Percentiles rank a stretch among this genome's conserved stretches.
phyloP scores from a whole-genome alignment of 2,888 invertebrate species.

The Tachystola acroxantha region DNA sequence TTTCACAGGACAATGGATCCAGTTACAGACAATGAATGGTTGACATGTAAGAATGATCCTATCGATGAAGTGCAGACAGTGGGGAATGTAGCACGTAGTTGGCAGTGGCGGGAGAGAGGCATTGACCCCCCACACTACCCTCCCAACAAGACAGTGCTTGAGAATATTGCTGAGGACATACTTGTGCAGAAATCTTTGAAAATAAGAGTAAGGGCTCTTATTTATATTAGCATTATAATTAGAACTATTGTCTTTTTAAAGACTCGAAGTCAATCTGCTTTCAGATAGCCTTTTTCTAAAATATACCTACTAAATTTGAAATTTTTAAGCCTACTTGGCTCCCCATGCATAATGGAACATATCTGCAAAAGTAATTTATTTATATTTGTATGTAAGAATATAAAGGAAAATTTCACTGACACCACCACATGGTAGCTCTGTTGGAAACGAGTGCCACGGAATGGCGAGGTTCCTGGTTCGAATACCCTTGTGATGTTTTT shows the following conservation, averaged over 20 bases:
- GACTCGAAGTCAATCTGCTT: neutral
- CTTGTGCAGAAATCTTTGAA: conserved; percentile 79
- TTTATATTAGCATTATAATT: neutral
- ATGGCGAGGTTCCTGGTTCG: too few relatives aligned
- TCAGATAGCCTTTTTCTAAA: neutral
- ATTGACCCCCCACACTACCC: conserved; percentile 52
- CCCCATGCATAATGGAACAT: too few relatives aligned
- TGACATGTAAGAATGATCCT: conserved; percentile 57
- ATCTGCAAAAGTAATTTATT: too few relatives aligned
- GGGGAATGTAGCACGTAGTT: conserved; percentile 61
- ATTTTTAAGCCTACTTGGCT: too few relatives aligned
- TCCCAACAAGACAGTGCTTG: conserved; percentile 72
- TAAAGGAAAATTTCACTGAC: too few relatives aligned
- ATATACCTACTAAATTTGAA: too few relatives aligned
- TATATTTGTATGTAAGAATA: too few relatives aligned
- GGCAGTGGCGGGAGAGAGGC: conserved; percentile 68
- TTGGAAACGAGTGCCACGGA: too few relatives aligned
- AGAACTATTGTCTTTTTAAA: neutral
- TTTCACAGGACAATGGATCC: conserved; percentile 52
- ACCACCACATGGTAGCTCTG: too few relatives aligned
- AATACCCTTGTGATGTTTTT: too few relatives aligned
- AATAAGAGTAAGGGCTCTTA: conserved; percentile 73
- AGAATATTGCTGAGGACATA: conserved; percentile 81
- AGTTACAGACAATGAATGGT: conserved; percentile 61
- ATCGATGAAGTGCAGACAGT: conserved; percentile 49